phyloP scores from a whole-genome alignment of 2,888 invertebrate species.

The Mythimna vitellina region DNA sequence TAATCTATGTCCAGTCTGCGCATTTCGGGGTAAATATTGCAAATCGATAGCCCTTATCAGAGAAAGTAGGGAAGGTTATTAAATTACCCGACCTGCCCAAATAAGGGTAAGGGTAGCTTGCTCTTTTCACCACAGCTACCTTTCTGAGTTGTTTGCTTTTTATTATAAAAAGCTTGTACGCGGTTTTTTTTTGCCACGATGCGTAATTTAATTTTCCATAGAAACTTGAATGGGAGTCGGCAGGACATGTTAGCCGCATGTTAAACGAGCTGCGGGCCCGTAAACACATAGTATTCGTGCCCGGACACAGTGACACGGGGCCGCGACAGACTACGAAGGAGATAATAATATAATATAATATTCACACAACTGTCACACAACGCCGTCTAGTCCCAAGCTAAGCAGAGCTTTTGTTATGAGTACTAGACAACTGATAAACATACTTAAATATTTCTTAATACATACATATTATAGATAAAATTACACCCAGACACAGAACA shows the following conservation, averaged over 20 bases:
- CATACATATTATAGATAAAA: too few relatives aligned
- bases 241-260: too few relatives aligned
- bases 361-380: too few relatives aligned
- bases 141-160: conserved; percentile 42
- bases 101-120: conserved; percentile 56
- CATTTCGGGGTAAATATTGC: conserved; percentile 79
- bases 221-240: not conserved
- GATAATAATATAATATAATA: too few relatives aligned
- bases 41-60: conserved; percentile 82
- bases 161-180: conserved; percentile 22
- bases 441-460: too few relatives aligned
- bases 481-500: too few relatives aligned
- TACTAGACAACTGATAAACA: too few relatives aligned
- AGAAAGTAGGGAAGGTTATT: conserved; percentile 74
- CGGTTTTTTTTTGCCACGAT: not conserved
- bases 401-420: too few relatives aligned
- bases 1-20: conserved; percentile 66
- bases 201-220: not conserved
- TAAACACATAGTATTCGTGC: too few relatives aligned
- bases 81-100: conserved; percentile 77
- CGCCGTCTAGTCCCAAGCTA: too few relatives aligned
- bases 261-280: too few relatives aligned
- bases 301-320: too few relatives aligned
- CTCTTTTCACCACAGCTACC: conserved; percentile 54
- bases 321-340: not conserved